Conservation (phyloP, 2,797 vertebrate genomes). For the Sebastes dallii region DNA sequence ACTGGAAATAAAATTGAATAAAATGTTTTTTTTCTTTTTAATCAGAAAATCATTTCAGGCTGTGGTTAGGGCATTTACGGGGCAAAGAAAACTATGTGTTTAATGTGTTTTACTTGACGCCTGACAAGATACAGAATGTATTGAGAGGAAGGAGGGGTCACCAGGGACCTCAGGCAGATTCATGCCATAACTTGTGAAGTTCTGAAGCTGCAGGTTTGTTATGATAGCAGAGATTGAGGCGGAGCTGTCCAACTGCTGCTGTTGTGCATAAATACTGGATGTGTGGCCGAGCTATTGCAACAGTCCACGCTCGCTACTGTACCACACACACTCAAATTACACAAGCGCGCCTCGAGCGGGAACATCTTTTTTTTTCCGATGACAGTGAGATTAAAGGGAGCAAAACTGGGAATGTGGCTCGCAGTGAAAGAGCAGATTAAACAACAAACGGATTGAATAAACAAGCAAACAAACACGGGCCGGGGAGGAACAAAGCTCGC, state of each 20-base stretch:
- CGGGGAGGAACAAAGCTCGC: slow-evolving; percentile 31
- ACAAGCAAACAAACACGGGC: slow-evolving; percentile 9
- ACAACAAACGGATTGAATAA: slow-evolving; percentile 48
- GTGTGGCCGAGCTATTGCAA: slow-evolving; percentile 16
- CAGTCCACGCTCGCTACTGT: slow-evolving; percentile 1
- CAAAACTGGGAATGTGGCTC: slow-evolving; percentile 24
- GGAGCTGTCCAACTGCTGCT: background rate
- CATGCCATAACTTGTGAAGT: slow-evolving; percentile 7
- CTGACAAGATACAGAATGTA: slow-evolving; percentile 6
- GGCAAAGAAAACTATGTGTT: background rate
- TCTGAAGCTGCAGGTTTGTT: slow-evolving; percentile 12
- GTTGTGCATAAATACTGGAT: slow-evolving; percentile 12
- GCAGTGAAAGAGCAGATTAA: slow-evolving; percentile 45
- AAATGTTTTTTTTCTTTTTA: background rate
- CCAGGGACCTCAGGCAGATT: slow-evolving; percentile 7
- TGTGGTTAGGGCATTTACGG: background rate
- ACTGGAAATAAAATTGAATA: background rate
- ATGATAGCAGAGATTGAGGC: background rate
- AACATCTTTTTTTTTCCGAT: slow-evolving; percentile 1
- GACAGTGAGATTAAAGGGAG: slow-evolving; percentile 56
- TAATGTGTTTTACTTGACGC: slow-evolving; percentile 13
- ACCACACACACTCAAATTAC: slow-evolving; percentile 24
- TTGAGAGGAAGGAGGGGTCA: background rate
- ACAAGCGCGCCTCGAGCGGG: slow-evolving; percentile 15
- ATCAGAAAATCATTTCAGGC: background rate